Evolutionary conservation across 2,888 invertebrate genomes (phyloP), one percentile per base, ranked within the genome.

Genomic region (Spisula subtruncata): DNA sequence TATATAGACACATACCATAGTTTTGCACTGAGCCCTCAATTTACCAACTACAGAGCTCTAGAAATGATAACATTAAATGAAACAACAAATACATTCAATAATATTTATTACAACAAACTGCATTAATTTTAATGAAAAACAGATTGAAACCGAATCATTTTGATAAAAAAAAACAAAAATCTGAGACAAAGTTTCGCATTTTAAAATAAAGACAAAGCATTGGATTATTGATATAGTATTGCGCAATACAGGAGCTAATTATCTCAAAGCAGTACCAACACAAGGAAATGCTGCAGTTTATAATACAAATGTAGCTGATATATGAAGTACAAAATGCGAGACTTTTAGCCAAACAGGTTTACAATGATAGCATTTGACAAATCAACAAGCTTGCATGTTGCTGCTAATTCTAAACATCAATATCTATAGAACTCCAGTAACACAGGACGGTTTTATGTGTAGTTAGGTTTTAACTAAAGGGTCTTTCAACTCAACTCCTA

Each of bases 381-480:
- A 66, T 66, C 25, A 66, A 66, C 12, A 81, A 48, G 75, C 84
- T 84, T 84, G 84, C 84, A 84, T 84, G 84, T 46, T 84, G 84
- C 48, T 80, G 29, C 25, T 85, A 75, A 41, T 14, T 85, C 85
- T 85, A 85, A 85, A 80, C 32, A 75, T 35, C 32, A 32, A 85
- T 18, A 85, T 80, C 85, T 85, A 85, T 2, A 85, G 51, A 80
- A 79, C 85, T 80, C 79, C 20, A 75, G 80, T 85, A 85, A 85
- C 85, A 85, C 85, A 56, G 79, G 85, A 75, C 85, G 35, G 79
- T 35, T 80, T 29, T 79, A 80, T 82, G 85, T 85, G 80, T 85
- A 56, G 80, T 75, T 35, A 41, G 75, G 79, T 79, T 79, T n/a
- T 80, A 41, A 16, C 25, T 54, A 54, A 35, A 32, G 56, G 85